Conservation (phyloP, 92 coral and sea anemone genomes). For the Heteractis magnifica region DNA sequence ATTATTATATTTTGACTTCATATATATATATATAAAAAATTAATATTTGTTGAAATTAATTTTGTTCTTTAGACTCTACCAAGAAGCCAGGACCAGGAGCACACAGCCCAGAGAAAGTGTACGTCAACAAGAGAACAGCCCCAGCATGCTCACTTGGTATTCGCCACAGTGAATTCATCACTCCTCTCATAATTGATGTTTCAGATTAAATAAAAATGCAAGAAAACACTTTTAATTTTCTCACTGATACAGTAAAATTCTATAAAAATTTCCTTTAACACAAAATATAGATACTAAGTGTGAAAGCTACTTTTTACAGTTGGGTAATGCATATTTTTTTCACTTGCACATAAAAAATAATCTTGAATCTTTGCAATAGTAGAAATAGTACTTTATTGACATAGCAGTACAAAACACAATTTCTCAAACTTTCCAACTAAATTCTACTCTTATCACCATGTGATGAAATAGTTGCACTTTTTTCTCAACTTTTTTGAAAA, state of each 20-base stretch:
- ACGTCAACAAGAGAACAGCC: slow-evolving; percentile 62
- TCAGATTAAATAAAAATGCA: slow-evolving; percentile 50
- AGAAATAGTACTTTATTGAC: too few relatives aligned
- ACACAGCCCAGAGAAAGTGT: slow-evolving; percentile 97
- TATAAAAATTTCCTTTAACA: slow-evolving; percentile 8
- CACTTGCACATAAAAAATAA: too few relatives aligned
- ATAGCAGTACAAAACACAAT: too few relatives aligned
- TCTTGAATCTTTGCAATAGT: too few relatives aligned
- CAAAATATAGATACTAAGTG: not conserved
- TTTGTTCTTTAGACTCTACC: slow-evolving; percentile 65
- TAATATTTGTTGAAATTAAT: not conserved
- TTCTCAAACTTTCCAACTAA: too few relatives aligned
- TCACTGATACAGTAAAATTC: not conserved
- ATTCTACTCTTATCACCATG: too few relatives aligned
- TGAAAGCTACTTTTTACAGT: not conserved
- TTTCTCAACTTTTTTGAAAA: too few relatives aligned
- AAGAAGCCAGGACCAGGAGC: slow-evolving; percentile 99
- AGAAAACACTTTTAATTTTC: not conserved
- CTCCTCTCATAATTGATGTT: slow-evolving; percentile 91
- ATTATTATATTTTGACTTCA: too few relatives aligned
- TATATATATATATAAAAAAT: too few relatives aligned
- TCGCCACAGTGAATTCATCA: slow-evolving; percentile 90
- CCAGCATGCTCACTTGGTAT: slow-evolving; percentile 91
- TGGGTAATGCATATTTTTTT: too few relatives aligned
- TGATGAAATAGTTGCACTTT: too few relatives aligned